Conservation (phyloP, 2,113 vertebrate genomes). For the Rhinogobius similis region DNA sequence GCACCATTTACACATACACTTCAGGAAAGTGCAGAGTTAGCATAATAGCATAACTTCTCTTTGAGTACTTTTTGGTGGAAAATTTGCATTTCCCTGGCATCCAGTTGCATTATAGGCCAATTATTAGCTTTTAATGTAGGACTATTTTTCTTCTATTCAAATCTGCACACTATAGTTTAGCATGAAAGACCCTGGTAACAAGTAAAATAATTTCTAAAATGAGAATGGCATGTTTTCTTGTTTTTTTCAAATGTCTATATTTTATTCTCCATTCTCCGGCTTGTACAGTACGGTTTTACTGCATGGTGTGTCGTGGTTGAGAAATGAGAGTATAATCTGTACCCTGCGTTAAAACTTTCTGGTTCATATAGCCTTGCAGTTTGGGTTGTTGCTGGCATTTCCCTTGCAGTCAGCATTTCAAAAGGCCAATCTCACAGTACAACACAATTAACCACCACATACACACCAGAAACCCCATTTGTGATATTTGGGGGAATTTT, state of each 20-base stretch:
- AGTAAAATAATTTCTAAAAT: no score
- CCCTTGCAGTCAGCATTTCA: not conserved
- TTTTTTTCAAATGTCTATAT: not conserved
- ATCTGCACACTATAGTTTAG: not conserved
- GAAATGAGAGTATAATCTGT: not conserved
- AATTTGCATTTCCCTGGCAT: not conserved
- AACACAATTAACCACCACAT: not conserved
- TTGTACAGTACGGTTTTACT: not conserved
- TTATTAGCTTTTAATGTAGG: not conserved
- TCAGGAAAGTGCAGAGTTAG: not conserved
- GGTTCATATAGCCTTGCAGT: slow-evolving; percentile 1
- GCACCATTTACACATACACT: slow-evolving; percentile 9
- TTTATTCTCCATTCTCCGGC: not conserved
- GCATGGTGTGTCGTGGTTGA: slow-evolving; percentile 17
- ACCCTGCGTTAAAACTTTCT: not conserved
- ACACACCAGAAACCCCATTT: not conserved
- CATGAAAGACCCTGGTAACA: no score
- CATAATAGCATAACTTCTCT: not conserved
- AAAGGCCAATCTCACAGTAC: not conserved
- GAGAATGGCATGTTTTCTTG: no score
- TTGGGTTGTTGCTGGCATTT: slow-evolving; percentile 3
- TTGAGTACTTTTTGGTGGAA: not conserved
- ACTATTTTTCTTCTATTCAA: not conserved
- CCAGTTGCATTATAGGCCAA: not conserved
- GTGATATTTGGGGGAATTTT: slow-evolving; percentile 9